Evolutionary conservation across 2,113 vertebrate species (phyloP).

Genomic region (Erythrolamprus reginae): DNA sequence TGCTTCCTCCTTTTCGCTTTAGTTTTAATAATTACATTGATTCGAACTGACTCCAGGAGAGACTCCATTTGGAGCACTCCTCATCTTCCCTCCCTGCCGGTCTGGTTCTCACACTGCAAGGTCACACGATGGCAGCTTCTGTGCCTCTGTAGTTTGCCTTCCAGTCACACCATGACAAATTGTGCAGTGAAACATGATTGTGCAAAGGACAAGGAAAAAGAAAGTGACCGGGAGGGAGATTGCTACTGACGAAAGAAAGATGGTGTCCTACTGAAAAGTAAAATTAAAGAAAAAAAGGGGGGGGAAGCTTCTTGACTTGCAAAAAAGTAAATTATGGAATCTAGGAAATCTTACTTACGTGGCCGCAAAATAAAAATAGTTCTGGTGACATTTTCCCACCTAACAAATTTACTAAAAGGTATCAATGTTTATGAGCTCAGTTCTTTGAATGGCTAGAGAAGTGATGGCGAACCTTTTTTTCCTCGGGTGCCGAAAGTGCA

Average conservation of each 20-base stretch:
- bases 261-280: neutral
- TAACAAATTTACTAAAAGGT: neutral
- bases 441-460: neutral
- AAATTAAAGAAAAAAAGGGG: too few species aligned
- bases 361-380: neutral
- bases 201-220: neutral
- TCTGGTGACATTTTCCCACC: neutral
- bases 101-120: conserved; percentile 4
- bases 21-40: conserved; percentile 55
- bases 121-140: neutral
- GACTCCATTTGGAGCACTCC: conserved; percentile 31
- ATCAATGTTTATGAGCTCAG: neutral
- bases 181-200: neutral
- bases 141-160: neutral
- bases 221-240: neutral
- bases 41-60: conserved; percentile 39
- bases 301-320: neutral
- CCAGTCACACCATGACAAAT: conserved; percentile 32
- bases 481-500: too few species aligned
- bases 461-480: too few species aligned
- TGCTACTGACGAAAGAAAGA: conserved; percentile 7
- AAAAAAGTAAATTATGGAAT: conserved; percentile 1
- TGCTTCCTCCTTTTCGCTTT: conserved; percentile 40
- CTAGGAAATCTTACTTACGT: neutral
- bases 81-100: neutral